Evolutionary conservation across 30 jellyfish, hydroid and myxozoan species (phyloP), one percentile per base, ranked within the genome.

Genomic region (Aurelia sp.): DNA sequence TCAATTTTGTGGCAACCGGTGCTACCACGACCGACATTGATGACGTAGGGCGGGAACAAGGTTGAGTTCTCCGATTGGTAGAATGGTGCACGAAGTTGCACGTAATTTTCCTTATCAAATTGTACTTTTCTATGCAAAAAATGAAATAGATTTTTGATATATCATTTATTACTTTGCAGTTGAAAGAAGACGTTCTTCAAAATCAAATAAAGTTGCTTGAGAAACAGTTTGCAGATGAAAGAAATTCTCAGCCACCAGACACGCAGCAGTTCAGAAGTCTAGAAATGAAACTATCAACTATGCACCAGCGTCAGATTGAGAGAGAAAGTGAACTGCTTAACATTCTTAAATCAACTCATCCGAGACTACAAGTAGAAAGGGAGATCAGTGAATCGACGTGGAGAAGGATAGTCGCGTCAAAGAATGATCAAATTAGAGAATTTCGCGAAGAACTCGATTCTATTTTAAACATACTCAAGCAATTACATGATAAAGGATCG

Each of bases 401-500:
- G 92, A 73, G 78, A 30, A 62, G 27, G 12, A 52, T 80, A 51
- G 81, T 88, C 18, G 70, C 69, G 31, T 60, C 77, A 11, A 88
- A 88, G 71, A 86, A 79, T 61, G 66, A 21, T 2, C 88, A 88
- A 62, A 55, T 88, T 4, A 60, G 61, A n/a, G 73, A 88, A 16
- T 88, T 88, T 61, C 55, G 96, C 6, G 96, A 88, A 44, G 92
- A 88, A 62, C 65, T 88, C 23, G 96, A 88, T 64, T 33, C 62
- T 18, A 88, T 88, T 67, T 40, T 88, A 8, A 85, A 88, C 21
- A 50, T 71, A 11, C 18, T 88, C 71, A 52, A 77, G 21, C 87
- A 75, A 23, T 61, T 86, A 27, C 22, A 61, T 44, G 53, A 55
- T 12, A 90, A 68, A 33, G 91, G 91, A 27, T 22, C 79, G 9